Evolutionary conservation across 1,140 invertebrate species (phyloP).

Genomic region (Acromyrmex charruanus): DNA sequence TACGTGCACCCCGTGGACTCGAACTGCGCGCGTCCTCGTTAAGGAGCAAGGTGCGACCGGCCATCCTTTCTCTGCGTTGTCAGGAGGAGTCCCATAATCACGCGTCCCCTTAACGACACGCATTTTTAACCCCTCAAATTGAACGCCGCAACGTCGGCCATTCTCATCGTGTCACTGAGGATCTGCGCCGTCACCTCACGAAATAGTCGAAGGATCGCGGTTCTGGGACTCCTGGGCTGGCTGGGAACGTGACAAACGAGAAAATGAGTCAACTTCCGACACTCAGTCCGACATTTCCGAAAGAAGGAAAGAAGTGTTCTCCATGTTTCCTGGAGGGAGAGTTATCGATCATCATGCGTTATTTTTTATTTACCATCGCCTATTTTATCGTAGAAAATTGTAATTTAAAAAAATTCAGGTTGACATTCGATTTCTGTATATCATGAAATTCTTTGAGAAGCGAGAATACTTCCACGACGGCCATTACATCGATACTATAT

Average conservation of each 20-base stretch:
- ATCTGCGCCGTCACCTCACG: conserved; percentile 57
- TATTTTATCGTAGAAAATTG: neutral
- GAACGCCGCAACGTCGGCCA: conserved; percentile 20
- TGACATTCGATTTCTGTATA: conserved; percentile 39
- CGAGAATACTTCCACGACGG: neutral
- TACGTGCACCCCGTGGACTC: conserved; percentile 47
- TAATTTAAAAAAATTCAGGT: conserved; percentile 17
- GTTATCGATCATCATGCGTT: conserved; percentile 54
- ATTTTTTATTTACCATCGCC: conserved; percentile 68
- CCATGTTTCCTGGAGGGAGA: conserved; percentile 67
- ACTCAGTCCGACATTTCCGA: conserved; percentile 50
- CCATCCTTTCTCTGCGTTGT: conserved; percentile 51
- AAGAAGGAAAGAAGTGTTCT: conserved; percentile 41
- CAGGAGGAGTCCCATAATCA: conserved; percentile 49
- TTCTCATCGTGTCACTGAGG: conserved; percentile 30
- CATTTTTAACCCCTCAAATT: conserved; percentile 51
- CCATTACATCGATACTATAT: conserved; percentile 61
- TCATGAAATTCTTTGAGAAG: neutral
- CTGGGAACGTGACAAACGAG: conserved; percentile 62
- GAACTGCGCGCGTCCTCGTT: conserved; percentile 41
- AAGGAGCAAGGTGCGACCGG: conserved; percentile 22
- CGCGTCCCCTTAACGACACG: conserved; percentile 47
- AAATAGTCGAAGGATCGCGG: conserved; percentile 37
- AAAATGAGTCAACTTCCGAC: conserved; percentile 42
- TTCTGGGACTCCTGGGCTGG: neutral